Conservation (phyloP, 37 sponge, comb jelly and placozoan genomes). For the Halichondria panicea region DNA sequence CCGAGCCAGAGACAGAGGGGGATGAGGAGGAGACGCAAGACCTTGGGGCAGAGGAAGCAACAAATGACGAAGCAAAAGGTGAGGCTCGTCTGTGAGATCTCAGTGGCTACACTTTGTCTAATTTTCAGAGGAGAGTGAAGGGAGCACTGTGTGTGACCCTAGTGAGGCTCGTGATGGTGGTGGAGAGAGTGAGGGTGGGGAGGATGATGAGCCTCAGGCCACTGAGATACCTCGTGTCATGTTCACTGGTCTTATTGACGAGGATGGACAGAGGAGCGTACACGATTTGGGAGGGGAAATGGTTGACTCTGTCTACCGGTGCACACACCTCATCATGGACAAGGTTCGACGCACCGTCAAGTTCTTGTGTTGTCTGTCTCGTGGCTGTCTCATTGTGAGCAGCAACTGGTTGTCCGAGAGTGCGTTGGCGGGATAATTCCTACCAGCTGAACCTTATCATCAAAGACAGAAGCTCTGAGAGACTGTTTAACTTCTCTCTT, state of each 20-base stretch:
- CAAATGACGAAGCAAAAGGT: not conserved
- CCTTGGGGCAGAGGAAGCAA: not conserved
- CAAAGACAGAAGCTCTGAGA: slow-evolving; percentile 69
- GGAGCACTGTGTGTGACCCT: not conserved
- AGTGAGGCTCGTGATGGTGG: not conserved
- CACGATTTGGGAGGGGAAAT: slow-evolving; percentile 66
- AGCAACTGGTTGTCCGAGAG: slow-evolving; percentile 74
- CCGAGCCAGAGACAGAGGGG: not conserved
- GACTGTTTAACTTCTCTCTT: slow-evolving; percentile 54
- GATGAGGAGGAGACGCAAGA: slow-evolving; percentile 4
- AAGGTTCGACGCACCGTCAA: slow-evolving; percentile 82
- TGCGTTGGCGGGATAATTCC: slow-evolving; percentile 30
- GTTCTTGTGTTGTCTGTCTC: slow-evolving; percentile 80
- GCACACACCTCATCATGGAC: slow-evolving; percentile 84
- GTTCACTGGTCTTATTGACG: slow-evolving; percentile 76
- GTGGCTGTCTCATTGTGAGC: slow-evolving; percentile 80
- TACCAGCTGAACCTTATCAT: slow-evolving; percentile 46
- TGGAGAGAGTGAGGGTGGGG: slow-evolving; percentile 8
- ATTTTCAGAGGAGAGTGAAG: not conserved
- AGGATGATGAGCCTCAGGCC: slow-evolving; percentile 10
- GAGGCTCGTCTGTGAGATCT: too few relatives aligned
- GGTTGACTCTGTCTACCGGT: slow-evolving; percentile 72
- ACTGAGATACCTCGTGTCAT: slow-evolving; percentile 55
- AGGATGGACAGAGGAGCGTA: slow-evolving; percentile 53
- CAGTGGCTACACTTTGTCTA: too few relatives aligned